Percentiles rank a stretch among this genome's conserved stretches.
Evolutionary conservation across 2,888 invertebrate genomes (phyloP).

Genomic region (Drosophila tanythrix): DNA sequence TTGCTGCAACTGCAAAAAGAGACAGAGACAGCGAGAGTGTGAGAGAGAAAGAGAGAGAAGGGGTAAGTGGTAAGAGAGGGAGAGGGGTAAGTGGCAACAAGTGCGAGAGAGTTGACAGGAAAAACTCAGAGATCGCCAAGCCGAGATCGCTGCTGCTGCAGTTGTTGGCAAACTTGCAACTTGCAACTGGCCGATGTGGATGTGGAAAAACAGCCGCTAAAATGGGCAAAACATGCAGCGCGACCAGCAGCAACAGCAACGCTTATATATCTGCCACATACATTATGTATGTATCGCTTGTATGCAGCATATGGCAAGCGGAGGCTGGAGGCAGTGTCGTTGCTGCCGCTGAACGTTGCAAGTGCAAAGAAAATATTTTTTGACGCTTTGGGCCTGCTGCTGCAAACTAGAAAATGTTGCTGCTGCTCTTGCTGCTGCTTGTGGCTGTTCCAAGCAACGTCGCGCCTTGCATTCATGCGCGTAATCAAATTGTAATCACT

Average conservation of each 20-base stretch:
- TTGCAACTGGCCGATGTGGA: constrained; percentile 35
- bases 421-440: constrained; percentile 36
- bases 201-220: constrained; percentile 72
- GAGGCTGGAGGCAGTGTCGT: constrained; percentile 16
- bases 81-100: constrained; percentile 52
- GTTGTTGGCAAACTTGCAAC: constrained; percentile 43
- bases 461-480: constrained; percentile 80
- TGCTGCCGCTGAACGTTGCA: constrained; percentile 54
- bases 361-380: constrained; percentile 82
- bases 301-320: constrained; percentile 33
- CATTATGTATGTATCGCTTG: constrained; percentile 62
- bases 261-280: constrained; percentile 77
- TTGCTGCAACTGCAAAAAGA: constrained; percentile 49
- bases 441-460: constrained; percentile 37
- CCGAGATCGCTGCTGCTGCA: constrained; percentile 42
- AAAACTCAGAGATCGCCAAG: constrained; percentile 66
- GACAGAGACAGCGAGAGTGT: neutral
- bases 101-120: constrained; percentile 76
- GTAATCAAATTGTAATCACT: constrained; percentile 81
- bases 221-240: constrained; percentile 80
- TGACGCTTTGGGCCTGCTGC: constrained; percentile 68
- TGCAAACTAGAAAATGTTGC: constrained; percentile 71
- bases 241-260: constrained; percentile 36
- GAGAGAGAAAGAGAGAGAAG: neutral
- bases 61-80: constrained; percentile 35